Conservation (phyloP, 2,797 vertebrate genomes). For the Aselliscus stoliczkanus region DNA sequence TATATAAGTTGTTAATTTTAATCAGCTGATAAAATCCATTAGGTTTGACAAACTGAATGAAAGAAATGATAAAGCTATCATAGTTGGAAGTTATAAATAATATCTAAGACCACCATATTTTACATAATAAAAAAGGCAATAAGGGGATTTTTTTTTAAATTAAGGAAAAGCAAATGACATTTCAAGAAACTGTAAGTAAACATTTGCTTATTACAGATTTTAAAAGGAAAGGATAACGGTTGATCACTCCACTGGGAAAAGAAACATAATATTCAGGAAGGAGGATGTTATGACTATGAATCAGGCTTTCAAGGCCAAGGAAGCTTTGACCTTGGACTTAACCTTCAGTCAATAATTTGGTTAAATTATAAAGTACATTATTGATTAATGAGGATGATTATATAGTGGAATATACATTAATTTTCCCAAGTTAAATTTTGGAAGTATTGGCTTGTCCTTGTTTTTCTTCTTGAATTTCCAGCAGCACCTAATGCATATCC, state of each 20-base stretch:
- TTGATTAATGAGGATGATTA: no score
- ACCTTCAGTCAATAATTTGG: no score
- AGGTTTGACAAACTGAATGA: background rate
- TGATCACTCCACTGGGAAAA: background rate
- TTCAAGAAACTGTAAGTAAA: background rate
- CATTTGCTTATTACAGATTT: background rate
- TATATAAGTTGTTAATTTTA: background rate
- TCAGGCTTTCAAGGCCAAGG: background rate
- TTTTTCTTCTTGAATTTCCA: background rate
- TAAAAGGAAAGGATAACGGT: background rate
- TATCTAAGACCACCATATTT: background rate
- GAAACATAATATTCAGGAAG: background rate
- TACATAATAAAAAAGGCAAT: background rate
- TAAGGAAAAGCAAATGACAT: background rate
- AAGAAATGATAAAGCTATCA: background rate
- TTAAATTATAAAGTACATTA: no score
- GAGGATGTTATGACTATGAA: background rate
- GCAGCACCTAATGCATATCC: fast-evolving
- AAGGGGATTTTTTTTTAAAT: background rate
- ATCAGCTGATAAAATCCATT: background rate
- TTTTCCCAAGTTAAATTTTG: background rate
- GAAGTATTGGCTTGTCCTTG: background rate
- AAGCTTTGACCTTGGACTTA: background rate
- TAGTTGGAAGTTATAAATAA: background rate
- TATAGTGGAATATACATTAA: background rate